Percentiles rank a stretch among this genome's conserved stretches.
Evolutionary conservation across 2,888 invertebrate species (phyloP).

Genomic region (Reticulitermes lucifugus): DNA sequence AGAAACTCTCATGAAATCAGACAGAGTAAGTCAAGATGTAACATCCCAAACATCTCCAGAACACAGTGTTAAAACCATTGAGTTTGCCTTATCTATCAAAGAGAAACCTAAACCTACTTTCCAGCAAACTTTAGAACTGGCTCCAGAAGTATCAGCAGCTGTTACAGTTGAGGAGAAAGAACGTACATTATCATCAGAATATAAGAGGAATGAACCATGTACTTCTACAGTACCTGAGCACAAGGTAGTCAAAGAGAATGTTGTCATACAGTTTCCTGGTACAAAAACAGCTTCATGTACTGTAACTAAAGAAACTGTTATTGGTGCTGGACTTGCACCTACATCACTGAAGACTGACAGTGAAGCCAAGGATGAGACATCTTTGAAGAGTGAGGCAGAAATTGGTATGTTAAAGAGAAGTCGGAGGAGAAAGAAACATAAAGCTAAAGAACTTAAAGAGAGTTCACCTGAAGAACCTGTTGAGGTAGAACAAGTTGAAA

Average conservation of each 20-base stretch:
- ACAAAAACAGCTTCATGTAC: too few species aligned
- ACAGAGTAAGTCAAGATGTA: too few species aligned
- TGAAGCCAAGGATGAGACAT: not conserved
- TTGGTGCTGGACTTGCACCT: not conserved
- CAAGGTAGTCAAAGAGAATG: constrained; percentile 59
- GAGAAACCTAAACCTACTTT: constrained; percentile 8
- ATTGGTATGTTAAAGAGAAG: constrained; percentile 57
- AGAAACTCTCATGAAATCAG: too few species aligned
- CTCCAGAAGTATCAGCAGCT: constrained; percentile 45
- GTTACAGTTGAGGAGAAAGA: constrained; percentile 58
- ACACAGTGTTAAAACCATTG: constrained; percentile 37
- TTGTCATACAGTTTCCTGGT: constrained; percentile 53
- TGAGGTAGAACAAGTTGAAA: constrained; percentile 43
- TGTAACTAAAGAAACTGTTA: not conserved
- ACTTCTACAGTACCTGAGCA: constrained; percentile 21
- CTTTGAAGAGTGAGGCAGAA: not conserved
- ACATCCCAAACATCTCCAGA: constrained; percentile 15
- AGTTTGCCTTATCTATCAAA: constrained; percentile 45
- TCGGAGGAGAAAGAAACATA: constrained; percentile 76
- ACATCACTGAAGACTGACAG: too few species aligned
- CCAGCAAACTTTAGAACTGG: not conserved
- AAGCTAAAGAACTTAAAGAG: constrained; percentile 62
- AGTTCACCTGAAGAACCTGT: constrained; percentile 51
- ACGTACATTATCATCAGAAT: constrained; percentile 57
- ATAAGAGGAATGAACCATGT: constrained; percentile 45